These are phyloP conservation scores for Thumatha senex DNA, from an alignment of 2,888 invertebrate genomes.

Conservation along the genomic window DNA sequence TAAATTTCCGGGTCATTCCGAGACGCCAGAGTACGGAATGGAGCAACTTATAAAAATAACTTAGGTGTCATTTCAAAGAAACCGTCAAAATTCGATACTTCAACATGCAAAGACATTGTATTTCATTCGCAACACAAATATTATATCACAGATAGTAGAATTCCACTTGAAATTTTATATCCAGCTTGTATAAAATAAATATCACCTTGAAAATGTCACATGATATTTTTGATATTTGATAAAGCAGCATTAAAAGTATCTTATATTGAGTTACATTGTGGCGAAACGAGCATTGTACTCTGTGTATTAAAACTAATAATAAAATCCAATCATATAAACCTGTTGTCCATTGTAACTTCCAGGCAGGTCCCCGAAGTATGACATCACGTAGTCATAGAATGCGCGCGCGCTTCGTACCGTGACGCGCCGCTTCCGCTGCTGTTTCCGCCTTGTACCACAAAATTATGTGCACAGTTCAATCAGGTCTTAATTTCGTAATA, in stretches of 20 bases:
- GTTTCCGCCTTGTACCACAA: conserved; percentile 76
- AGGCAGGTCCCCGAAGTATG: conserved; percentile 50
- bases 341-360: conserved; percentile 34
- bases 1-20: too few relatives aligned
- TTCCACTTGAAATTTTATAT: conserved; percentile 19
- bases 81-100: conserved; percentile 21
- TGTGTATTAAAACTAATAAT: conserved; percentile 24
- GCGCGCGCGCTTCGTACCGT: conserved; percentile 67
- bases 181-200: conserved; percentile 37
- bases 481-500: conserved; percentile 61
- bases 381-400: conserved; percentile 64
- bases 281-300: conserved; percentile 21
- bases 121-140: conserved; percentile 9
- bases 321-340: conserved; percentile 26
- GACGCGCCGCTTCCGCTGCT: conserved; percentile 75
- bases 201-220: conserved; percentile 51
- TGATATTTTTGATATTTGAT: conserved; percentile 48
- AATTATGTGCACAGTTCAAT: conserved; percentile 71
- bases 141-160: conserved; percentile 7
- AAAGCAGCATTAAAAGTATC: conserved; percentile 43
- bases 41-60: conserved; percentile 39
- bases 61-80: conserved; percentile 22
- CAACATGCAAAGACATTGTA: conserved; percentile 5
- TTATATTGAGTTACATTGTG: conserved; percentile 36
- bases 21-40: too few relatives aligned